Base-by-base conservation (phyloP, 2,113 vertebrate species). In the Furnarius figulus region DNA sequence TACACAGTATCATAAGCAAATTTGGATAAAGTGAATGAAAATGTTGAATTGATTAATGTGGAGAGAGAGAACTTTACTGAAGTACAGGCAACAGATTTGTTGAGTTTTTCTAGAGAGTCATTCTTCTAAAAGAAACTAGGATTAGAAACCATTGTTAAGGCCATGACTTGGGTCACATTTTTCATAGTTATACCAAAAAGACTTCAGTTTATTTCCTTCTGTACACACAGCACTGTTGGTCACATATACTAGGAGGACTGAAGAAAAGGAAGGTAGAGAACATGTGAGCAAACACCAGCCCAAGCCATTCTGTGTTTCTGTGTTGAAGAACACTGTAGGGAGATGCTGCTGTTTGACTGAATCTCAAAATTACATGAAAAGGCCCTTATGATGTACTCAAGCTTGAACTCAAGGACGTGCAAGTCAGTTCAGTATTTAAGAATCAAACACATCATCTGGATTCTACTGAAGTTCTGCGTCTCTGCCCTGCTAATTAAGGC, bases 341-440 rank as follows among this genome's bases (percentile, higher is more conserved):
- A 93, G 83, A 67, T 75, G 47, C 33, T 81, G 77, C 46, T 93
- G 73, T 85, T 94, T 90, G 79, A 94, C 24, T 92, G 79, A 89
- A 56, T 85, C 47, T 93, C 77, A 95, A 52, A 87, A 89, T 87
- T 89, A 83, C 30, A 72, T 63, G 27, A 87, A 87, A 94, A 96
- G 47, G 55, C 70, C 66, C 80, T 97, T 94, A 72, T 50, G 73
- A 58, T 89, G 71, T 82, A 68, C 93, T 94, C 72, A 77, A 77
- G 50, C 39, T 47, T 87, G 66, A 95, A 76, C 88, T 95, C 87
- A 83, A 95, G 94, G 82, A 73, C 73, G 87, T 86, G 72, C 58
- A 82, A 96, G 94, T 90, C 73, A 80, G 82, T 94, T 92, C 2
- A 0, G 77, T 95, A 72, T 94, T 97, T 95, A 94, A 95, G 74